Base-by-base conservation (phyloP, 2,797 vertebrate genomes). In the Champsocephalus gunnari region DNA sequence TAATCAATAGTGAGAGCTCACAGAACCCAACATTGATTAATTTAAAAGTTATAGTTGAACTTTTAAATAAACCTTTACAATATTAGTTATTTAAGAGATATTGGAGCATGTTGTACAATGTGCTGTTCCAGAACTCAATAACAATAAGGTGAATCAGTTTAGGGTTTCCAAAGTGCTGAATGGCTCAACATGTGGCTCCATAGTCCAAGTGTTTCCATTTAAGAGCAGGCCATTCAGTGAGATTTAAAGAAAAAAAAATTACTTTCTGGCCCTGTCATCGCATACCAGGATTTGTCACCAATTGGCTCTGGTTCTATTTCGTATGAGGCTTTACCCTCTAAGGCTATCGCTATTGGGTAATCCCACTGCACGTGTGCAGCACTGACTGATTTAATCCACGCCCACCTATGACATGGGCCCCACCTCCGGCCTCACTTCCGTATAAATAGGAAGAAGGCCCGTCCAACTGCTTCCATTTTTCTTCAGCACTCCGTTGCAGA, bases 41-140 rank as follows among this genome's bases (percentile, higher is more conserved):
- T 44, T 62, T 55, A 28, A 63, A 72, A 81, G 28, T 34, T 21
- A 58, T 69, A 84, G 62, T 62, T 82, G 50, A 69, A 12, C 34
- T 38, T 38, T 38, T 38, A 38, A 38, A 38, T 38, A 38, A 38
- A 38, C 6, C 34, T 38, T 38, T 38, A 38, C 34, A 1, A 38
- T 38, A 7, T 38, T 38, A 1, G 8, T 38, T 38, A 38, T 38
- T 8, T 38, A 38, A 38, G 9, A 44, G 51, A 71, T 61, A 50
- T 1, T 12, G 55, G 1, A 47, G 38, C 12, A 47, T 19, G 32
- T 55, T 45, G 19, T 51, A 12, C 12, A 60, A 28, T 9, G 24
- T 14, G 11, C 3, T 71, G 32, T 16, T 44, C 48, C 1, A 62
- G 19, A 69, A 13, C 38, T 55, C 14, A 19, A 38, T 38, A 38